phyloP scores from a whole-genome alignment of 1,140 invertebrate genomes.

The Drosophila bifasciata region DNA sequence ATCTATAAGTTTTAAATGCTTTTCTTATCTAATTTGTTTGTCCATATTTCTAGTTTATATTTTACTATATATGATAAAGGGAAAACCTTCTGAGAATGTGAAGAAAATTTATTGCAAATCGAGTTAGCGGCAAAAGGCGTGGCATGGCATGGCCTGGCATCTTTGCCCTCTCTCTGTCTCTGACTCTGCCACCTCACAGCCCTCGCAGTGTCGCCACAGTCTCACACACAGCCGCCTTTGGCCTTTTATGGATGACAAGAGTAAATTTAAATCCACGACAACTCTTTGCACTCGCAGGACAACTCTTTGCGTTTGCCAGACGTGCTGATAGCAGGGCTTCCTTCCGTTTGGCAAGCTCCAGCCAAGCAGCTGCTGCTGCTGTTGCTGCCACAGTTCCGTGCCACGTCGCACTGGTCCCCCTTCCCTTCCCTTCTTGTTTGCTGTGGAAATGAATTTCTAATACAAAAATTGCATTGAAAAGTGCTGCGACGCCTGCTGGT shows the following conservation, averaged over 20 bases:
- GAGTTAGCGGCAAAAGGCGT: conserved; percentile 33
- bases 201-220: neutral
- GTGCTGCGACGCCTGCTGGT: conserved; percentile 43
- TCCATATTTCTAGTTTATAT: neutral
- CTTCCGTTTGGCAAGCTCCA: conserved; percentile 55
- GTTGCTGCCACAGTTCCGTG: conserved; percentile 39
- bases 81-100: neutral
- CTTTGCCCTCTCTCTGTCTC: conserved; percentile 8
- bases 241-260: conserved; percentile 43
- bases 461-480: conserved; percentile 80
- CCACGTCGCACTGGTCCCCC: neutral
- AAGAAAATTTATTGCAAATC: conserved; percentile 52
- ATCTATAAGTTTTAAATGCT: no score
- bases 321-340: conserved; percentile 65
- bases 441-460: conserved; percentile 78
- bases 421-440: conserved; percentile 42
- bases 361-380: conserved; percentile 50
- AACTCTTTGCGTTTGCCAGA: conserved; percentile 42
- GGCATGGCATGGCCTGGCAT: conserved; percentile 15
- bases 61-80: no score
- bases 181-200: neutral
- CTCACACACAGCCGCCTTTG: neutral
- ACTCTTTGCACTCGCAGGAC: conserved; percentile 34
- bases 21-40: no score
- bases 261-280: conserved; percentile 56